Conservation (phyloP, 2,888 invertebrate species). For the Sphaerophoria taeniata region DNA sequence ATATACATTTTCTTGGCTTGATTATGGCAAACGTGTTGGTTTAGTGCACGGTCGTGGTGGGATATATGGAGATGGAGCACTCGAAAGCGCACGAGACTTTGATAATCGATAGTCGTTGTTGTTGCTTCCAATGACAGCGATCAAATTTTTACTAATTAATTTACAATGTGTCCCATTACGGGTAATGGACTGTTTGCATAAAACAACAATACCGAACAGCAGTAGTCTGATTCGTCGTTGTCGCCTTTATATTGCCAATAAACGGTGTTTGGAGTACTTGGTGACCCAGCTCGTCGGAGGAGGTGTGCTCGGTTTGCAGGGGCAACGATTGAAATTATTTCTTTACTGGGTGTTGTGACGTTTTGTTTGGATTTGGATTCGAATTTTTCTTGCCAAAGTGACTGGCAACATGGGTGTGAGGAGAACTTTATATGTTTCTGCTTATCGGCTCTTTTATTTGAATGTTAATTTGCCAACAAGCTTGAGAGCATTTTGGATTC, state of each 20-base stretch:
- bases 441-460: constrained; percentile 46
- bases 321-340: constrained; percentile 63
- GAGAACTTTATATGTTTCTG: constrained; percentile 41
- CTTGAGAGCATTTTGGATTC: constrained; percentile 23
- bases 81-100: constrained; percentile 26
- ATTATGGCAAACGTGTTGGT: neutral
- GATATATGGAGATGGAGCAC: neutral
- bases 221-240: neutral
- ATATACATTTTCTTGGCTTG: constrained; percentile 51
- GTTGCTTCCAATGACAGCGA: constrained; percentile 66
- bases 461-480: constrained; percentile 58
- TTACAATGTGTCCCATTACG: constrained; percentile 74
- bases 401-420: constrained; percentile 53
- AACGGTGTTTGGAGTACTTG: constrained; percentile 20
- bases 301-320: constrained; percentile 30
- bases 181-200: constrained; percentile 55
- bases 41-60: neutral
- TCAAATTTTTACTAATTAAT: constrained; percentile 74
- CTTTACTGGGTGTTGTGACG: constrained; percentile 67
- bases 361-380: constrained; percentile 59
- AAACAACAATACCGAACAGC: constrained; percentile 6
- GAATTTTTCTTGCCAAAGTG: constrained; percentile 28
- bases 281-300: constrained; percentile 19
- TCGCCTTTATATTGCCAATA: neutral
- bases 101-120: constrained; percentile 49